Percentiles rank a stretch among this genome's conserved stretches.
phyloP scores from a whole-genome alignment of 2,797 vertebrate species.

The Mastacembelus armatus region DNA sequence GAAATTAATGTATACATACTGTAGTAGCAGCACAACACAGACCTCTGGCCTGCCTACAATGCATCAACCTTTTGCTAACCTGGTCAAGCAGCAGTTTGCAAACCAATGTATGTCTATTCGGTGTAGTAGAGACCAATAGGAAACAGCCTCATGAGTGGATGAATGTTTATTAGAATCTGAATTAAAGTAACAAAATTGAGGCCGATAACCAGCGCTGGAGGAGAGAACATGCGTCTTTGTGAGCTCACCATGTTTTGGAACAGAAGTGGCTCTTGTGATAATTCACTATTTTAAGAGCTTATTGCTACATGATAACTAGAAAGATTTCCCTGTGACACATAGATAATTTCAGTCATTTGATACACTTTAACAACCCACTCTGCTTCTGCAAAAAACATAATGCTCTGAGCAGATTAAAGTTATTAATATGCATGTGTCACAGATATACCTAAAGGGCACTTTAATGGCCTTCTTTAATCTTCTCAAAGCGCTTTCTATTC shows the following conservation, averaged over 20 bases:
- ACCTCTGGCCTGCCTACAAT: too few relatives aligned
- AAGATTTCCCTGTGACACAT: constrained; percentile 6
- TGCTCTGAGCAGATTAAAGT: neutral
- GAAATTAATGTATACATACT: too few relatives aligned
- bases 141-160: constrained; percentile 6
- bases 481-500: too few relatives aligned
- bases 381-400: constrained; percentile 7
- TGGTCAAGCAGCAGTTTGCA: too few relatives aligned
- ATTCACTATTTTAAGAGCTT: constrained; percentile 52
- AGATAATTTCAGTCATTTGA: constrained; percentile 9
- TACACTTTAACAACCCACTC: neutral
- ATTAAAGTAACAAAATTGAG: constrained; percentile 12
- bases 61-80: too few relatives aligned
- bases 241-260: constrained; percentile 46
- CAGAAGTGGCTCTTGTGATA: constrained; percentile 46
- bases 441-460: too few relatives aligned
- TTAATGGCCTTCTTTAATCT: too few relatives aligned
- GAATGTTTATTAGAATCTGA: constrained; percentile 44
- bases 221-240: constrained; percentile 47
- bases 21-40: too few relatives aligned
- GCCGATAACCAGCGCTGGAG: constrained; percentile 16
- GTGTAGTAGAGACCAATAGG: too few relatives aligned
- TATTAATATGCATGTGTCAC: too few relatives aligned
- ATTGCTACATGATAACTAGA: too few relatives aligned
- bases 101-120: too few relatives aligned